Conservation (phyloP, 2,888 invertebrate genomes). For the Lepeophtheirus nordmannii region DNA sequence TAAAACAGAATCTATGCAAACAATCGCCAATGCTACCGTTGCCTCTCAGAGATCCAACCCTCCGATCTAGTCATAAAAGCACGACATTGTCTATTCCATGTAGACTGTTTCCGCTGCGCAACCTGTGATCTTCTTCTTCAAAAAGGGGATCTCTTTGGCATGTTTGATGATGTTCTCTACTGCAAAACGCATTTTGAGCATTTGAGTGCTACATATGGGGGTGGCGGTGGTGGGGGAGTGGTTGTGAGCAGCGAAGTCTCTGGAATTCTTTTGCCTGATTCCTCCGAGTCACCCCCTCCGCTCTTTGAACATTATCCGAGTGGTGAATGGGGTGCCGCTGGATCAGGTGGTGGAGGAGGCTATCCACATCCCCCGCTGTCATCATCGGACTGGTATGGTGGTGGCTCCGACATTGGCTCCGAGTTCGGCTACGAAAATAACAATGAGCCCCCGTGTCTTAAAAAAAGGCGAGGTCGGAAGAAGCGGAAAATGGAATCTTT, state of each 20-base stretch:
- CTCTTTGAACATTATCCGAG: not conserved
- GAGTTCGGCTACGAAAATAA: constrained; percentile 12
- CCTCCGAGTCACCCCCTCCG: not conserved
- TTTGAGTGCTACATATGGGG: too few species aligned
- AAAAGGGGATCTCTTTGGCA: constrained; percentile 75
- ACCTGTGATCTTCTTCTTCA: constrained; percentile 64
- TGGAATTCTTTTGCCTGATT: not conserved
- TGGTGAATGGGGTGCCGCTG: constrained; percentile 26
- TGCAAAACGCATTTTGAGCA: constrained; percentile 51
- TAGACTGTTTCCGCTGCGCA: constrained; percentile 73
- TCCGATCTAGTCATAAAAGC: constrained; percentile 83
- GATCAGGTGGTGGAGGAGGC: constrained; percentile 24
- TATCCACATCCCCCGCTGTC: not conserved
- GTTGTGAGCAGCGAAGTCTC: not conserved
- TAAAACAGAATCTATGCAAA: constrained; percentile 64
- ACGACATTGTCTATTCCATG: constrained; percentile 67
- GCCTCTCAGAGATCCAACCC: constrained; percentile 64
- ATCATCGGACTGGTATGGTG: not conserved
- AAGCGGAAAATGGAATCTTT: constrained; percentile 20
- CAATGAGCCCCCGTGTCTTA: constrained; percentile 1
- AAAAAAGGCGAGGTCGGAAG: constrained; percentile 21
- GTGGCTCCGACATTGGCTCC: not conserved
- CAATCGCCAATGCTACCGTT: constrained; percentile 60
- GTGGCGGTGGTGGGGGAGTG: too few species aligned
- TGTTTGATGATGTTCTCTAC: constrained; percentile 59